Evolutionary conservation across 2,113 vertebrate species (phyloP).

Genomic region (Probosciger aterrimus): DNA sequence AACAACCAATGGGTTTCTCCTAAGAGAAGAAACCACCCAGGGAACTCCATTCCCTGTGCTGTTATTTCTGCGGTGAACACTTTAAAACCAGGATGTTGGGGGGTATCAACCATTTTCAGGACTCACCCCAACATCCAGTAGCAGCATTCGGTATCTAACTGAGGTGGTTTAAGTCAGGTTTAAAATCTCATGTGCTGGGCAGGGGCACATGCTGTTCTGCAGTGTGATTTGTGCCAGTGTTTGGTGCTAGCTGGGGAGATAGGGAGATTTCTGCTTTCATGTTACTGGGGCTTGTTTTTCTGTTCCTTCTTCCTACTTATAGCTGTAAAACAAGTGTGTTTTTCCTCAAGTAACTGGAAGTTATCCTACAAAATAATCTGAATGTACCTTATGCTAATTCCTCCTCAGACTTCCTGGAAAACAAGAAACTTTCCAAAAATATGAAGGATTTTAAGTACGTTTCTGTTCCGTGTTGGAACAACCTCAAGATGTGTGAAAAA

Average conservation of each 20-base stretch:
- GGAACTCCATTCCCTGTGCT: not conserved
- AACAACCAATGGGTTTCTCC: not conserved
- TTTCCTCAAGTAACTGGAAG: not conserved
- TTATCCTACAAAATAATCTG: not conserved
- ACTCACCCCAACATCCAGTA: not conserved
- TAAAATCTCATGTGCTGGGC: not conserved
- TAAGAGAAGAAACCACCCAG: not conserved
- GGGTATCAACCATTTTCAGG: rapidly evolving
- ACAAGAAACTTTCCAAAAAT: not conserved
- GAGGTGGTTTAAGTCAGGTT: not conserved
- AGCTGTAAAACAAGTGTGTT: not conserved
- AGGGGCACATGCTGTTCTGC: not conserved
- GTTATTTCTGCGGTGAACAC: not conserved
- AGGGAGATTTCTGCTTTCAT: not conserved
- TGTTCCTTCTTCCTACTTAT: not conserved
- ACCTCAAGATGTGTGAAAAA: not conserved
- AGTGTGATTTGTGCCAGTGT: not conserved
- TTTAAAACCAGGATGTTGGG: not conserved
- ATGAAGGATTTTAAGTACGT: not conserved
- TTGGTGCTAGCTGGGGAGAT: not conserved
- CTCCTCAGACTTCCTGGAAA: not conserved
- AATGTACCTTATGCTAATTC: not conserved
- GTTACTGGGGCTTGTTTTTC: not conserved
- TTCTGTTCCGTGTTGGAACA: not conserved
- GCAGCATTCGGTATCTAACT: not conserved